Evolutionary conservation across 2,888 invertebrate genomes (phyloP), one percentile per base, ranked within the genome.

Genomic region (Mythimna albipuncta): DNA sequence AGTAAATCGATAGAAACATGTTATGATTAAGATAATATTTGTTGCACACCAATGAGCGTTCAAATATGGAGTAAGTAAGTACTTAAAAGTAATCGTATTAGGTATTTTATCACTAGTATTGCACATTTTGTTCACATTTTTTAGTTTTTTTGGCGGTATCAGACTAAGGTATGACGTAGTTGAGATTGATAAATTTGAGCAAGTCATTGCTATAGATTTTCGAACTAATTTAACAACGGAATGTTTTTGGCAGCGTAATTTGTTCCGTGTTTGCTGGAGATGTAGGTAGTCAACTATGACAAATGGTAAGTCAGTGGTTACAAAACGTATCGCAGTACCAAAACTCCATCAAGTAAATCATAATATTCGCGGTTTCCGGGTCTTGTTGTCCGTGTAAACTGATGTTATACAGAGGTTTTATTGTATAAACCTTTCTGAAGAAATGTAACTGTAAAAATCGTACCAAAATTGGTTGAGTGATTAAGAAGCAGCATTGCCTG

Each of bases 141-240:
- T 58, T 7, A 52, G 50, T 38, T 58, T 52, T 21, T 72, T 63
- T 63, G 26, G 21, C 7, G 38, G 10, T 57, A 55, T 38, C 21
- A 54, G 21, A 11, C 47, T 6, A 61, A 19, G 26, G 41, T 62
- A 26, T 35, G 79, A 79, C 38, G 59, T 19, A n/a, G 9, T 72
- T 54, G 5, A 32, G 54, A 59, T 47, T 63, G 64, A 41, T 21
- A 35, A 64, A 71, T 69, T 77, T 11, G 6, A 26, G 73, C 82
- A 57, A 73, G 82, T 82, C 82, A 82, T 82, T 73, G 69, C 59
- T 66, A 72, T 59, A 44, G 59, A 59, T 77, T 80, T 69, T 67
- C 38, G 52, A 72, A 50, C 50, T 57, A 69, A 66, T 77, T 67
- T 65, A 77, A 57, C 35, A 72, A 54, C 13, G 44, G 67, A 52